phyloP scores from a whole-genome alignment of 2,797 vertebrate species.

The Cuniculus paca region DNA sequence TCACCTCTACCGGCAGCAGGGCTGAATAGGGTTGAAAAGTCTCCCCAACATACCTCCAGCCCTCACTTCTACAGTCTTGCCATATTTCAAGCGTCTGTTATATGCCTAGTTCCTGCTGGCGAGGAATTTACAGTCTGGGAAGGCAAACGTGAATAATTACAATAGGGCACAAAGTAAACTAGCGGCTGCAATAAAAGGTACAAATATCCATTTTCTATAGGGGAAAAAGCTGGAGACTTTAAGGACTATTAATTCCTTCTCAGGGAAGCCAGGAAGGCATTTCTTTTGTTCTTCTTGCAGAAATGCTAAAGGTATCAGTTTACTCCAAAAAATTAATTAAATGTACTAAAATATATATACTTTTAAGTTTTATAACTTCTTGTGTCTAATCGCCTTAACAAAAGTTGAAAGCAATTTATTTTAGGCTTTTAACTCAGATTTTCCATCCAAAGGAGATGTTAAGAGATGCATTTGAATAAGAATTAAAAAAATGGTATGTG shows the following conservation, averaged over 20 bases:
- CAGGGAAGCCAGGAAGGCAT: not conserved
- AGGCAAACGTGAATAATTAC: conserved; percentile 48
- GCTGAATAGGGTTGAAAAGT: not conserved
- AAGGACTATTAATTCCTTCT: conserved; percentile 38
- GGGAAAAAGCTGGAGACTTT: not conserved
- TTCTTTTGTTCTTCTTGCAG: conserved; percentile 27
- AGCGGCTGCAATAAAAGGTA: conserved; percentile 28
- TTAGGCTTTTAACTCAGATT: conserved; percentile 2
- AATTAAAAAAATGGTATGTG: not conserved
- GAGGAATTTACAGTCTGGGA: conserved; percentile 51
- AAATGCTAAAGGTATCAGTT: conserved; percentile 21
- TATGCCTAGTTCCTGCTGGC: not conserved
- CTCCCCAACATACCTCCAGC: not conserved
- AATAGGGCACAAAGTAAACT: conserved; percentile 29
- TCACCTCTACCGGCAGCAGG: not conserved
- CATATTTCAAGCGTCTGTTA: conserved; percentile 19
- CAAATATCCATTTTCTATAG: not conserved
- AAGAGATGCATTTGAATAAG: not conserved
- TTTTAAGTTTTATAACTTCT: conserved; percentile 39
- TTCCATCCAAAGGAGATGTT: not conserved
- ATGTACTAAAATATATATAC: not conserved
- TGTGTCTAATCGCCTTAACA: conserved; percentile 5
- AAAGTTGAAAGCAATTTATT: conserved; percentile 47
- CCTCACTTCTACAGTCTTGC: not conserved
- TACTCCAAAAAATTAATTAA: conserved; percentile 13